Evolutionary conservation across 2,113 vertebrate genomes (phyloP), one percentile per base, ranked within the genome.

Genomic region (Peromyscus maniculatus): DNA sequence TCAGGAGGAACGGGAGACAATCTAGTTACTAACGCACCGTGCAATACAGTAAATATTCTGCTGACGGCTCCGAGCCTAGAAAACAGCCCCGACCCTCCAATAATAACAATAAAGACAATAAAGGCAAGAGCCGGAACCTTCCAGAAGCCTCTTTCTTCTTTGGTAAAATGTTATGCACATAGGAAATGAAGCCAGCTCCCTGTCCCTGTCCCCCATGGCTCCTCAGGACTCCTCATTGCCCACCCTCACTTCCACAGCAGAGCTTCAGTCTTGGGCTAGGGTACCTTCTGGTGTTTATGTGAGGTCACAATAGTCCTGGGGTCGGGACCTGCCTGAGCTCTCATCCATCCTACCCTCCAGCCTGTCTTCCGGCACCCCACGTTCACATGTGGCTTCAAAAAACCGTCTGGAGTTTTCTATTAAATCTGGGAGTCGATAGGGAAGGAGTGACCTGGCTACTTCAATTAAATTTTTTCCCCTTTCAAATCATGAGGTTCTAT

Each of bases 401-500:
- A 64, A 17, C 5, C 9, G 24, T 28, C 92, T 96, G 49, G 90
- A 22, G 22, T 97, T 98, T 98, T 89, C 59, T 97, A 98, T 98
- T 98, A 97, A 96, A 96, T 94, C 95, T 62, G 0, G 79, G 93
- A 93, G 89, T 92, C 52, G 89, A 28, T 62, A 93, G 89, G 83
- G 33, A 96, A 82, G 96, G 95, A 97, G 93, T 84, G 46, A 97
- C 97, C 83, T 82, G 91, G 98, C 97, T 97, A 98, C 97, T 97
- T 98, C 91, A 69, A 96, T 98, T 97, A 98, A 97, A 64, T 97
- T 96, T 98, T 97, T 95, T 78, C 3, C 24, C 93, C 52, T 90
- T 97, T 96, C 97, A 77, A 98, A 98, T 98, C 93, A 24, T 75
- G 10, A 74, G 96, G 97, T 97, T 98, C 39, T n/a, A 96, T 98